Base-by-base conservation (phyloP, 1,140 invertebrate species). In the Cotesia glomerata region DNA sequence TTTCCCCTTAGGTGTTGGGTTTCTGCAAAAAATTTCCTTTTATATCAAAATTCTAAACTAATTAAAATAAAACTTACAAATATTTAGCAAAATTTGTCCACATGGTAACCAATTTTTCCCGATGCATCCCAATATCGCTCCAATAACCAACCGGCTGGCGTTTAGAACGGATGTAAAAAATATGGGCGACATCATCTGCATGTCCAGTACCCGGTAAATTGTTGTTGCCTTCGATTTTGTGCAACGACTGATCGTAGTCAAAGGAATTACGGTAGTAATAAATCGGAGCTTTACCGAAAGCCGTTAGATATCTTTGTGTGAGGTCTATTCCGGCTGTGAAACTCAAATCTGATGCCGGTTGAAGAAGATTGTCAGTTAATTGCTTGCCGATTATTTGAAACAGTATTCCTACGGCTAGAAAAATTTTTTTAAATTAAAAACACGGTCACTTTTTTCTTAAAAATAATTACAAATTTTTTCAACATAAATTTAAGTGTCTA, bases 41-140 rank as follows among this genome's bases (percentile, higher is more conserved):
- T 2, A 9, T 5, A 45, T 45, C 2, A 1, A 45, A 9, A 45
- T 2, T 35, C 5, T 13, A 73, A 26, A 11, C 26, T 58, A 45
- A 45, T 11, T 45, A 8, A 45, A 45, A 45, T 45, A 2, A 16
- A 9, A 45, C 66, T 71, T 14, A 78, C 77, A 75, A 72, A 7
- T 77, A 77, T 77, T 77, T 78, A 9, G 74, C 74, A 11, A 78
- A 75, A 61, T 78, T 78, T 0, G 69, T 64, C 69, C 71, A 66
- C 56, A 72, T 65, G 0, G 49, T 67, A 18, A 62, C 34, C 14
- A 64, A 9, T 16, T 59, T 18, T 14, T 71, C 9, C 1, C 45
- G 61, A 61, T 61, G 62, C 7, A 2, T 26, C 9, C 26, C 69
- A 7, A 59, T n/a, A 32, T 61, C 52, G 35, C 64, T 64, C 4